Evolutionary conservation across 2,888 invertebrate species (phyloP).

Genomic region (Cynaeus angustus): DNA sequence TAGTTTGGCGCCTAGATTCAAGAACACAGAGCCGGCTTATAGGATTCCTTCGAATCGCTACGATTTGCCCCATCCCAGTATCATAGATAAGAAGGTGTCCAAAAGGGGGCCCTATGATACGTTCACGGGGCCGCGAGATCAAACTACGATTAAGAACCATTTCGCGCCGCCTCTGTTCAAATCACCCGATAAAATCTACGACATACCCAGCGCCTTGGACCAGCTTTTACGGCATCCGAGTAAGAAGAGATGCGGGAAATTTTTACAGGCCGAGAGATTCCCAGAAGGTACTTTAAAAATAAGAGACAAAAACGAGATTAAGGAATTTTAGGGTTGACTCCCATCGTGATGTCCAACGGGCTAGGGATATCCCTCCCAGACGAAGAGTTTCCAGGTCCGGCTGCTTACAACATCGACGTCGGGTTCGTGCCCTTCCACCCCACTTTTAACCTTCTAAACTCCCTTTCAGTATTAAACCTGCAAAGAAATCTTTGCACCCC

Average conservation of each 20-base stretch:
- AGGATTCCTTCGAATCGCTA: constrained; percentile 65
- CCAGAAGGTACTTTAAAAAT: constrained; percentile 59
- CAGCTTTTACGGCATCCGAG: constrained; percentile 61
- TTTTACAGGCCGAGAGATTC: constrained; percentile 63
- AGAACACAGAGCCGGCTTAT: constrained; percentile 56
- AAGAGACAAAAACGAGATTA: background rate
- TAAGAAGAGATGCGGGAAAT: constrained; percentile 55
- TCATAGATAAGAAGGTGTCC: constrained; percentile 60
- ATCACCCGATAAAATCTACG: constrained; percentile 63
- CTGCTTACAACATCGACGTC: constrained; percentile 65
- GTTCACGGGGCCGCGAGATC: constrained; percentile 73
- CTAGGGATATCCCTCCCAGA: constrained; percentile 72
- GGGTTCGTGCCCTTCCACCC: constrained; percentile 8
- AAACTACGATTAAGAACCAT: constrained; percentile 74
- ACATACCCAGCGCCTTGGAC: constrained; percentile 62
- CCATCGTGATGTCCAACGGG: constrained; percentile 72
- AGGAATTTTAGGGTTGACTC: background rate
- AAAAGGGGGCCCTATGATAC: constrained; percentile 68
- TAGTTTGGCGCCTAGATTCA: constrained; percentile 64
- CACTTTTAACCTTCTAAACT: too few species aligned
- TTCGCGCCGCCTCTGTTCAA: constrained; percentile 66
- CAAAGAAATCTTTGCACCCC: constrained; percentile 53
- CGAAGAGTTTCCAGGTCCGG: constrained; percentile 74
- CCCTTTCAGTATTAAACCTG: constrained; percentile 41
- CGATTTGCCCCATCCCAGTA: constrained; percentile 55